phyloP scores from a whole-genome alignment of 2,797 vertebrate genomes.

The Propithecus deckenii region DNA sequence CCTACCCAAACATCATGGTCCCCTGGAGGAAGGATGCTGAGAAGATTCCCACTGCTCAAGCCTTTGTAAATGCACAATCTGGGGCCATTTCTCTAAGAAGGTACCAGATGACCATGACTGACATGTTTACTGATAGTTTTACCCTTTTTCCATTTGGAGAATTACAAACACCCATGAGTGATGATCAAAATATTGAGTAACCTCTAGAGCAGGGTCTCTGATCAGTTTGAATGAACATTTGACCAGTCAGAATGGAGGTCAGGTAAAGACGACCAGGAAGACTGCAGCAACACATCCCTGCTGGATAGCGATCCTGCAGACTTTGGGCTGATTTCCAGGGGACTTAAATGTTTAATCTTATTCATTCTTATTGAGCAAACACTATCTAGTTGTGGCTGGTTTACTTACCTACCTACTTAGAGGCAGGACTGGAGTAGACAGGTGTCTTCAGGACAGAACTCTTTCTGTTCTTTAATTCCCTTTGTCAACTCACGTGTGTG shows the following conservation, averaged over 20 bases:
- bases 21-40: neutral
- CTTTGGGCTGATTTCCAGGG: neutral
- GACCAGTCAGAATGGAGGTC: neutral
- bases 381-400: neutral
- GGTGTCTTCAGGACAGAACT: neutral
- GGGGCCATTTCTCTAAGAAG: neutral
- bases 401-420: neutral
- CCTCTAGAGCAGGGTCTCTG: neutral
- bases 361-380: neutral
- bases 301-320: neutral
- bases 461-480: slow-evolving; percentile 8
- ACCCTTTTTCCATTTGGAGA: neutral
- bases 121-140: neutral
- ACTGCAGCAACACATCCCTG: neutral
- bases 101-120: neutral
- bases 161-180: neutral
- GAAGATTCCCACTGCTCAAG: neutral
- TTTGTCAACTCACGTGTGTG: neutral
- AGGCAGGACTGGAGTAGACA: neutral
- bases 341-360: neutral
- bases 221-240: neutral
- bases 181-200: neutral
- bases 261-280: neutral
- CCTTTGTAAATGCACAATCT: neutral
- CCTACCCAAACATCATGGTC: neutral